These are phyloP conservation scores for Sarcophaga caerulescens DNA, from an alignment of 2,888 invertebrate species.

Conservation along the genomic window DNA sequence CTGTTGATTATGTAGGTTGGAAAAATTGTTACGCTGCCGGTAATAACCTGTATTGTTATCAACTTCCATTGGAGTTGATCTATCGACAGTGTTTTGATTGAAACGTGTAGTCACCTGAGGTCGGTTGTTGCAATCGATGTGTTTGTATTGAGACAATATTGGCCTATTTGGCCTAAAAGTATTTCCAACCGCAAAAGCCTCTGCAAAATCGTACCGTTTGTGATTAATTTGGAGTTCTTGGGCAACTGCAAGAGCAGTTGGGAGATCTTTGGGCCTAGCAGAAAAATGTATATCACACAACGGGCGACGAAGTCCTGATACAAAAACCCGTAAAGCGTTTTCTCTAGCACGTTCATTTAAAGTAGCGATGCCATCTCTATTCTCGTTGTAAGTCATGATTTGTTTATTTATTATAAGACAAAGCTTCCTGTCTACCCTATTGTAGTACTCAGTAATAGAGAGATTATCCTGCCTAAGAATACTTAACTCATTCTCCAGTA, in stretches of 20 bases:
- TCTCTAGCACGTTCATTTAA: too few species aligned
- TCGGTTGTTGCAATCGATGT: conserved; percentile 30
- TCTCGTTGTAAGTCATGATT: too few species aligned
- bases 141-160: conserved; percentile 26
- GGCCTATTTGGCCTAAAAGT: conserved; percentile 31
- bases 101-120: conserved; percentile 7
- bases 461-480: too few species aligned
- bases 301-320: conserved; percentile 1
- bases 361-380: too few species aligned
- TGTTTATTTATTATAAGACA: too few species aligned
- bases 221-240: conserved; percentile 34
- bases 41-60: background rate
- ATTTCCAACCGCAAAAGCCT: conserved; percentile 42
- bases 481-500: too few species aligned
- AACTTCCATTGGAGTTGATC: background rate
- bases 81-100: background rate
- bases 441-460: too few species aligned
- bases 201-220: conserved; percentile 37
- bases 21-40: background rate
- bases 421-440: too few species aligned
- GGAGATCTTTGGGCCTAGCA: conserved; percentile 35
- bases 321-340: too few species aligned
- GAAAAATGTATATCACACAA: conserved; percentile 1
- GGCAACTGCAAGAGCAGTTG: conserved; percentile 35
- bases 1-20: conserved; percentile 29